phyloP scores from a whole-genome alignment of 2,113 vertebrate genomes.

The Cynocephalus volans region DNA sequence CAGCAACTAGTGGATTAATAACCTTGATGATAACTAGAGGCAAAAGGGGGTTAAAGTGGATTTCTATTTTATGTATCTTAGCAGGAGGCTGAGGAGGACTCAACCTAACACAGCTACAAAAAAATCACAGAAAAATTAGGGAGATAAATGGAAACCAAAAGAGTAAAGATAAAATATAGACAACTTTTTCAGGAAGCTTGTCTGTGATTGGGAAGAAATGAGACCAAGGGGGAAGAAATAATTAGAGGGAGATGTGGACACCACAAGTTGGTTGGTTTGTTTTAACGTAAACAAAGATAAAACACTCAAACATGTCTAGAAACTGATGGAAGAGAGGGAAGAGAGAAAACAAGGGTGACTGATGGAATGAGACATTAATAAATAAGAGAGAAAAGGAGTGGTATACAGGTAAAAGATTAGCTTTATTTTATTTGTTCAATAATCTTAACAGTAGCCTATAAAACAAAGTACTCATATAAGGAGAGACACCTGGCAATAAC shows the following conservation, averaged over 20 bases:
- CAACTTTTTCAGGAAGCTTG: neutral
- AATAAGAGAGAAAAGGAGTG: neutral
- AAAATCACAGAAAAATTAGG: neutral
- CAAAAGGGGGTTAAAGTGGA: neutral
- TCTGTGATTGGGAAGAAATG: neutral
- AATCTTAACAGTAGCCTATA: neutral
- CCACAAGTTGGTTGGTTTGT: neutral
- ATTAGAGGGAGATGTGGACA: neutral
- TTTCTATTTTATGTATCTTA: neutral
- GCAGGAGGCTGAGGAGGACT: too few species aligned
- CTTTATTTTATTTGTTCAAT: neutral
- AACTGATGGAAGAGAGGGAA: neutral
- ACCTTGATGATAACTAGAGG: neutral
- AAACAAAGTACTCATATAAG: neutral
- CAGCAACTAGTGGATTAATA: neutral
- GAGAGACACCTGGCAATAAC: constrained; percentile 74
- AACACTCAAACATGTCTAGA: neutral
- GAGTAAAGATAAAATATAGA: neutral
- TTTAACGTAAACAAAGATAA: constrained; percentile 1
- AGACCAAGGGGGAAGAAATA: neutral
- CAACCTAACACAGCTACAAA: too few species aligned
- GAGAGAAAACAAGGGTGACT: neutral
- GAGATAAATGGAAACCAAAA: neutral
- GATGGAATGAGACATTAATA: neutral
- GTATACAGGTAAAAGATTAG: neutral